phyloP scores from a whole-genome alignment of 2,113 vertebrate genomes.

The Dromiciops gliroides region DNA sequence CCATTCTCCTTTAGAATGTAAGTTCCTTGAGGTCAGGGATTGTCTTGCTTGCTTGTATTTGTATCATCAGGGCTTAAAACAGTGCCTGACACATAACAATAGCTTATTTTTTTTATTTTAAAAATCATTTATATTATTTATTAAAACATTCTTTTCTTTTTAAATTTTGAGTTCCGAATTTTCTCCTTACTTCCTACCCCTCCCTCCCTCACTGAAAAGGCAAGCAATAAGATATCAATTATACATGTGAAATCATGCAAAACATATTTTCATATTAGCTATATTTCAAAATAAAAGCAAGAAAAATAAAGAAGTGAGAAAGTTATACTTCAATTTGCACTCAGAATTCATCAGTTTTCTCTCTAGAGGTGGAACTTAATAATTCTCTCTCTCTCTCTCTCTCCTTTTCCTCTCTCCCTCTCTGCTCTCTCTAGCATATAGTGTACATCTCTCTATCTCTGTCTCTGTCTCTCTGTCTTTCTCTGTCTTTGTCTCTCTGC shows the following conservation, averaged over 20 bases:
- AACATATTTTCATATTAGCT: background rate
- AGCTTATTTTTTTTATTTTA: background rate
- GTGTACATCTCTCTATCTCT: too few relatives aligned
- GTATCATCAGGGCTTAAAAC: background rate
- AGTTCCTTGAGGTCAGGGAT: background rate
- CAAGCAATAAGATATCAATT: background rate
- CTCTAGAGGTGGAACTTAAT: background rate
- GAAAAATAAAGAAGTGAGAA: background rate
- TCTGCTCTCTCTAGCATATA: background rate
- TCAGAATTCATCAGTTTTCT: background rate
- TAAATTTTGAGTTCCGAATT: background rate
- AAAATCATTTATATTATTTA: background rate
- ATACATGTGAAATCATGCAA: background rate
- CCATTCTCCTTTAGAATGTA: background rate
- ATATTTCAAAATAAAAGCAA: background rate
- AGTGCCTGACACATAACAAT: background rate
- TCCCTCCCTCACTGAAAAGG: background rate
- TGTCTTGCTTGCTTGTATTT: background rate
- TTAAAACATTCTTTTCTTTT: background rate
- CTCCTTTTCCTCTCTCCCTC: background rate
- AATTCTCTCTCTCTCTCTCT: background rate
- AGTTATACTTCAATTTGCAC: background rate
- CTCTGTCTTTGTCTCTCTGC: too few relatives aligned
- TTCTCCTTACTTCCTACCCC: background rate
- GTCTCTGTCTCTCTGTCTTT: too few relatives aligned